Percentiles rank a stretch among this genome's conserved stretches.
Evolutionary conservation across 2,113 vertebrate species (phyloP).

Genomic region (Alethe castanea): DNA sequence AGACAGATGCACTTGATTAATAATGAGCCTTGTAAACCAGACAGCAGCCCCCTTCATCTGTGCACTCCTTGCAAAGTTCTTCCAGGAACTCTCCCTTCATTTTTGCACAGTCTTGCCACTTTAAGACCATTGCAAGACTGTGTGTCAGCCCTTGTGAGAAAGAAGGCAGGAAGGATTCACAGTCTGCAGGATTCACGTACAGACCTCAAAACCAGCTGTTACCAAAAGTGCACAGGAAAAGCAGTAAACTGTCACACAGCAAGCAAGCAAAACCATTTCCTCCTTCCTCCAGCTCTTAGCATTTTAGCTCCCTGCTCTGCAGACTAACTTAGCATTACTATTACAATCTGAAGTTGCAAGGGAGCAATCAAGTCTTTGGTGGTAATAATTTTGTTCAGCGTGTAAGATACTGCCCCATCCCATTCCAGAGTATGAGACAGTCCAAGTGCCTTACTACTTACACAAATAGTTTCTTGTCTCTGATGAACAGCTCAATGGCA

Average conservation of each 20-base stretch:
- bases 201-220: not conserved
- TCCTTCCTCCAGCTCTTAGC: not conserved
- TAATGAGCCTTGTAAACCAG: not conserved
- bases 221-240: not conserved
- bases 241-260: not conserved
- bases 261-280: not conserved
- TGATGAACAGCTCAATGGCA: slow-evolving; percentile 67
- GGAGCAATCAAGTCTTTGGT: not conserved
- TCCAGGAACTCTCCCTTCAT: not conserved
- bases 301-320: not conserved
- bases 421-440: not conserved
- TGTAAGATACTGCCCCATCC: not conserved
- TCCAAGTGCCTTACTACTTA: slow-evolving; percentile 37
- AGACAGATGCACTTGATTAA: not conserved
- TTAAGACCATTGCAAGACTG: not conserved
- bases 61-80: not conserved
- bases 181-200: not conserved
- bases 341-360: not conserved
- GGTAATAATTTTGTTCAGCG: not conserved
- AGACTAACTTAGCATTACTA: not conserved
- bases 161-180: not conserved
- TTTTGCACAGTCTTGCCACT: not conserved
- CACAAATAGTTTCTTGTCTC: slow-evolving; percentile 71
- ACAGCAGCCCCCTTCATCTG: not conserved
- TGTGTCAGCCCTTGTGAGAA: not conserved